phyloP scores from a whole-genome alignment of 2,113 vertebrate species.

The Coptodon bakossiorum region DNA sequence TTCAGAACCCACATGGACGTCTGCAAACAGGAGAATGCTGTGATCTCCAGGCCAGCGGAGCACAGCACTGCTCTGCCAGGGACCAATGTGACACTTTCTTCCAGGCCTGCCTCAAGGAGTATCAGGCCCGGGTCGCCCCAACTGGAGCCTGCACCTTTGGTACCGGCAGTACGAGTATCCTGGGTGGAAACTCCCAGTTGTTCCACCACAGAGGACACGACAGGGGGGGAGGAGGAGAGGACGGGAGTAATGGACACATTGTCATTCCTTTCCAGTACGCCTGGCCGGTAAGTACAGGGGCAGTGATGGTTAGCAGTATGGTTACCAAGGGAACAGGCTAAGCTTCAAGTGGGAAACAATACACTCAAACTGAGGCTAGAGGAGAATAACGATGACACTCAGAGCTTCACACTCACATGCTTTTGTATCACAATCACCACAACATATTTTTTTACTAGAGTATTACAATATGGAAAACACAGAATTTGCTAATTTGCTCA shows the following conservation, averaged over 20 bases:
- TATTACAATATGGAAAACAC: not conserved
- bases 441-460: not conserved
- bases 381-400: conserved; percentile 48
- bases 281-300: conserved; percentile 75
- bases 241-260: conserved; percentile 59
- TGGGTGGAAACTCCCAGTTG: conserved; percentile 71
- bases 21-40: conserved; percentile 74
- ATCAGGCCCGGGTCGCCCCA: conserved; percentile 69
- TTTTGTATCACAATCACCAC: not conserved
- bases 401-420: not conserved
- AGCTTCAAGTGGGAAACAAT: conserved; percentile 50
- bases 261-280: conserved; percentile 75
- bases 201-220: conserved; percentile 47
- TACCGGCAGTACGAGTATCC: conserved; percentile 59
- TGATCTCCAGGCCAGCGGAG: conserved; percentile 53
- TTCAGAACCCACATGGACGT: conserved; percentile 67
- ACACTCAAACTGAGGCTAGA: conserved; percentile 36
- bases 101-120: conserved; percentile 79
- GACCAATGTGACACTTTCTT: conserved; percentile 76
- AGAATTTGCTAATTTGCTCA: not conserved
- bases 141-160: conserved; percentile 74
- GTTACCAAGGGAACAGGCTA: conserved; percentile 55
- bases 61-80: conserved; percentile 55
- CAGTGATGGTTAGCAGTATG: conserved; percentile 33
- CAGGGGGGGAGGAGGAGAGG: conserved; percentile 34